Conservation (phyloP, 2,797 vertebrate species). For the Acrocephalus scirpaceus region DNA sequence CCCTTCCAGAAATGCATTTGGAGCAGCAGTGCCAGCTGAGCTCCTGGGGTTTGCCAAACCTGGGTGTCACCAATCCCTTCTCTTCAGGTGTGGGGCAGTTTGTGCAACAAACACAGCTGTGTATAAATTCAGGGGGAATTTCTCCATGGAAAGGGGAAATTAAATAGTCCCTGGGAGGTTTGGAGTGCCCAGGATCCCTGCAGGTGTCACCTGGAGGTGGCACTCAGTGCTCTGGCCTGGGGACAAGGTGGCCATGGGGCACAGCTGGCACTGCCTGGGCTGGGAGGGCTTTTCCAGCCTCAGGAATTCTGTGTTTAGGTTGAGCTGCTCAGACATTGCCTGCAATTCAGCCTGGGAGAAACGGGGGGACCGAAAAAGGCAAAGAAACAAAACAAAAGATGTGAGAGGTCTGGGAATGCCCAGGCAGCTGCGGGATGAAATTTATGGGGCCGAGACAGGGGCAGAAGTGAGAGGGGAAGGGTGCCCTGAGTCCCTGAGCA, state of each 20-base stretch:
- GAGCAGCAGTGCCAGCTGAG: not conserved
- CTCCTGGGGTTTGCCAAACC: not conserved
- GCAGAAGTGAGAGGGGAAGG: not conserved
- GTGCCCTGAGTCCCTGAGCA: not conserved
- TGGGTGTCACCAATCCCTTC: not conserved
- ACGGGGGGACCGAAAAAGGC: rapidly evolving
- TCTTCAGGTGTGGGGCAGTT: not conserved
- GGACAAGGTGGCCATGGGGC: not conserved
- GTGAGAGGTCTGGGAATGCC: rapidly evolving
- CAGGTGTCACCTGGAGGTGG: not conserved
- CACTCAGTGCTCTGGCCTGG: not conserved
- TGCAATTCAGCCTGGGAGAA: not conserved
- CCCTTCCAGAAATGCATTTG: not conserved
- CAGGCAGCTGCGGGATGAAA: not conserved
- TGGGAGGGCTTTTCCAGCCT: not conserved
- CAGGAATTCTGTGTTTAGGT: not conserved
- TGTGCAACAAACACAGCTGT: not conserved
- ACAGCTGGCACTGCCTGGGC: rapidly evolving
- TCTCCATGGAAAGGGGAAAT: rapidly evolving
- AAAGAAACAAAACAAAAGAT: not conserved
- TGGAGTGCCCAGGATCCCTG: not conserved
- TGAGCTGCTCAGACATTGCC: not conserved
- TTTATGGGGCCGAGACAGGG: rapidly evolving
- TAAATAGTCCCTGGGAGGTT: not conserved
- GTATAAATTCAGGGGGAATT: not conserved